phyloP scores from a whole-genome alignment of 2,113 vertebrate species.

The Recurvirostra avosetta region DNA sequence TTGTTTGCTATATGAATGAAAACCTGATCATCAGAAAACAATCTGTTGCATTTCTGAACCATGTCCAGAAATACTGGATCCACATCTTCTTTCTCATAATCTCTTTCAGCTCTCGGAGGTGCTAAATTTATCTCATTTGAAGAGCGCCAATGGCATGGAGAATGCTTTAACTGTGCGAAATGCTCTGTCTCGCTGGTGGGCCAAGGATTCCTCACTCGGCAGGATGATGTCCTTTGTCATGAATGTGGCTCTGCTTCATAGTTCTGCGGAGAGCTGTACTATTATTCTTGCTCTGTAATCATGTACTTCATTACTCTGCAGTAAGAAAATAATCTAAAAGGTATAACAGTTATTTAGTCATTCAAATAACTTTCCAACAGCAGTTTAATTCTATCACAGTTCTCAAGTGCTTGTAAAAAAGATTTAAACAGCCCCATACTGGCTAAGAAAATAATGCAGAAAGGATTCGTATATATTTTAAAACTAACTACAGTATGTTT shows the following conservation, averaged over 20 bases:
- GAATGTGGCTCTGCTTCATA: conserved; percentile 81
- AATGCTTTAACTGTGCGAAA: conserved; percentile 73
- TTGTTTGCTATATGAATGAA: neutral
- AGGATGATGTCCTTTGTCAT: conserved; percentile 84
- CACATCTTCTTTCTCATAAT: neutral
- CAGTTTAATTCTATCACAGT: neutral
- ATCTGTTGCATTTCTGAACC: neutral
- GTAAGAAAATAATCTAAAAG: neutral
- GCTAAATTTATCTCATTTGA: conserved; percentile 79
- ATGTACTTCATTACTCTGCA: neutral
- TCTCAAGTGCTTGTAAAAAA: neutral
- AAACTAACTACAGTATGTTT: neutral
- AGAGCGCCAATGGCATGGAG: conserved; percentile 75
- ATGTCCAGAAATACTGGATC: neutral
- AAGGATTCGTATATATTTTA: neutral
- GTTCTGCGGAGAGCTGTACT: conserved; percentile 2
- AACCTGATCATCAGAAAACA: neutral
- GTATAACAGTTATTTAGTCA: neutral
- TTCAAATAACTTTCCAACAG: neutral
- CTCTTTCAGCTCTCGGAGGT: conserved; percentile 69
- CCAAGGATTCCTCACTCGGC: conserved; percentile 81
- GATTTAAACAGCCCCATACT: neutral
- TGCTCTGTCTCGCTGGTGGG: conserved; percentile 65
- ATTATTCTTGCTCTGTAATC: neutral
- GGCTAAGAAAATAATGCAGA: neutral